Percentiles rank a stretch among this genome's conserved stretches.
Conservation (phyloP, 2,888 invertebrate genomes). For the Timema cristinae region DNA sequence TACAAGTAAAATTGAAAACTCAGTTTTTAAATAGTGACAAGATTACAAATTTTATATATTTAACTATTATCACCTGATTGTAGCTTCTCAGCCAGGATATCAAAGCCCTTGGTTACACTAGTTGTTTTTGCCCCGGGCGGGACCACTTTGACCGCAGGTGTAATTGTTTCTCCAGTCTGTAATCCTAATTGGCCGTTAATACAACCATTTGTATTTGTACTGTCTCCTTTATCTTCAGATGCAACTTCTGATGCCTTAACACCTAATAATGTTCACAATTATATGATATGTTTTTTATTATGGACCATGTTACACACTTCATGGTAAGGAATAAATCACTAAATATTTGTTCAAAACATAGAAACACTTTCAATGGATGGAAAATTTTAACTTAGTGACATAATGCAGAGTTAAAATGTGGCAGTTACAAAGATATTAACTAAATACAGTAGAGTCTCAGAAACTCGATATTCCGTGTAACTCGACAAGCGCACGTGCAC, state of each 20-base stretch:
- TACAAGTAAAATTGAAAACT: too few species aligned
- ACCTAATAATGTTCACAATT: background rate
- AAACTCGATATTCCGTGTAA: too few species aligned
- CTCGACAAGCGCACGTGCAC: too few species aligned
- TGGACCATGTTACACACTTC: too few species aligned
- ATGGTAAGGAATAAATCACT: too few species aligned
- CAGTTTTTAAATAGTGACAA: background rate
- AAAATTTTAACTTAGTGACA: too few species aligned
- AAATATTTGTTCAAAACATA: too few species aligned
- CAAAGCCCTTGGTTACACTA: slow-evolving; percentile 56
- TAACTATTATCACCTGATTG: background rate
- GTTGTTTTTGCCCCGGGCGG: slow-evolving; percentile 43
- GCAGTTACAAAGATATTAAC: too few species aligned
- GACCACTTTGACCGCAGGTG: slow-evolving; percentile 27
- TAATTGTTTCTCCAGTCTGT: background rate
- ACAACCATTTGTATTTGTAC: background rate
- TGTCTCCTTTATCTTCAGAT: background rate
- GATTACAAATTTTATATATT: background rate
- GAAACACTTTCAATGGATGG: too few species aligned
- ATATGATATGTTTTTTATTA: too few species aligned
- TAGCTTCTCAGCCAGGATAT: slow-evolving; percentile 30
- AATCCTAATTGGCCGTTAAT: background rate
- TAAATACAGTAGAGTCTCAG: too few species aligned
- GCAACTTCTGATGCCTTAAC: background rate
- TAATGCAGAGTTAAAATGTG: too few species aligned